Evolutionary conservation across 2,888 invertebrate genomes (phyloP).

Genomic region (Celastrina argiolus): DNA sequence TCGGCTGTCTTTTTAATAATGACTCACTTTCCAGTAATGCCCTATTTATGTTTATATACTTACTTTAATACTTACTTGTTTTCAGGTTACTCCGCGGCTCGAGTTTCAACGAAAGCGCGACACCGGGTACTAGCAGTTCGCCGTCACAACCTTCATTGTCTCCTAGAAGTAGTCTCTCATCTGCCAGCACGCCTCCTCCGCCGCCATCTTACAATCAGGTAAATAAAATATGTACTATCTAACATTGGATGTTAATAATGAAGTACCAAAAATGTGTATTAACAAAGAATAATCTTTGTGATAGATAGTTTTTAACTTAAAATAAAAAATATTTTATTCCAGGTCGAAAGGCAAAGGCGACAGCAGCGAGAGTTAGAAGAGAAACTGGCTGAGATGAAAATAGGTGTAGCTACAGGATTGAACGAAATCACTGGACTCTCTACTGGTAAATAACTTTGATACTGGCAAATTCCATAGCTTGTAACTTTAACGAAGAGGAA

Average conservation of each 20-base stretch:
- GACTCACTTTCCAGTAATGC: background rate
- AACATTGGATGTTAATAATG: too few relatives aligned
- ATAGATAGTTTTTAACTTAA: too few relatives aligned
- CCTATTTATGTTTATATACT: background rate
- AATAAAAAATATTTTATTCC: slow-evolving; percentile 51
- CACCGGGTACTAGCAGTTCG: slow-evolving; percentile 82
- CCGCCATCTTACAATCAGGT: slow-evolving; percentile 72
- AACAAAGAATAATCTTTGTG: too few relatives aligned
- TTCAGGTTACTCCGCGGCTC: slow-evolving; percentile 77
- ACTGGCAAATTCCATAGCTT: too few relatives aligned
- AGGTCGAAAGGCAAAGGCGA: slow-evolving; percentile 82
- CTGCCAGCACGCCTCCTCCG: slow-evolving; percentile 89
- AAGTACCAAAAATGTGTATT: too few relatives aligned
- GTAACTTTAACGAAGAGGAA: background rate
- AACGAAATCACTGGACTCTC: slow-evolving; percentile 72
- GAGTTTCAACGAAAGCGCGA: slow-evolving; percentile 70
- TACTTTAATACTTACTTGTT: slow-evolving; percentile 18
- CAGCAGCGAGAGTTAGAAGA: slow-evolving; percentile 73
- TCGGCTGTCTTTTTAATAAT: background rate
- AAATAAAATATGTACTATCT: too few relatives aligned
- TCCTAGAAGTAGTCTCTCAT: slow-evolving; percentile 90
- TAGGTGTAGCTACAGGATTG: slow-evolving; percentile 68
- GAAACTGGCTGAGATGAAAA: slow-evolving; percentile 76
- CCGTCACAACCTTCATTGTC: slow-evolving; percentile 89
- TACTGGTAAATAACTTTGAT: slow-evolving; percentile 46